Evolutionary conservation across 1,140 invertebrate genomes (phyloP), one percentile per base, ranked within the genome.

Genomic region (Chironomus tepperi): DNA sequence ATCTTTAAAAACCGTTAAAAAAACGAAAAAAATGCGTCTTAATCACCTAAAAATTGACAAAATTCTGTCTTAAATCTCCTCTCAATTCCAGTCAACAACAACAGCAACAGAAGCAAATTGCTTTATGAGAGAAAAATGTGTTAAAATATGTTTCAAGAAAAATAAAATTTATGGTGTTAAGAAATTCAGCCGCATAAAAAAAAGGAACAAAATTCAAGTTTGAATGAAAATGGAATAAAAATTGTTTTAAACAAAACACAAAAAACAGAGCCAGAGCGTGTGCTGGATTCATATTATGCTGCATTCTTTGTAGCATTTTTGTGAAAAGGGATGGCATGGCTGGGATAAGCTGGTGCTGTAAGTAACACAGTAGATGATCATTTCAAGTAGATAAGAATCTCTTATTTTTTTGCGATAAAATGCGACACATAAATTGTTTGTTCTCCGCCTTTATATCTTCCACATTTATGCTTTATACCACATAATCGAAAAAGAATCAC

Each of bases 111-210:
- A 10, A 70, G 65, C 65, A 70, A 70, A 18, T 70, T 70, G 65
- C 19, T 70, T 70, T 70, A 70, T 70, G n/a, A 9, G 2, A 70
- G n/a, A 70, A 70, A 70, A 70, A 70, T 70, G 65, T 70, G 65
- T 70, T 19, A 70, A 70, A 70, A 70, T 70, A 70, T 70, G 65
- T 18, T 70, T 18, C n/a, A 19, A 70, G 16, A 70, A 70, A 67
- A 70, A 70, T 70, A 70, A 70, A 70, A 70, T 70, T 70, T 70
- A 70, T 70, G 65, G 65, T 70, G 65, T 70, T 70, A 70, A 70
- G 7, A 70, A 18, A 18, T 21, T 21, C n/a, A 15, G 47, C 12
- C 47, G 12, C n/a, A 57, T 15, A 57, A 47, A 47, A 47, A 57
- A 57, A n/a, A 57, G 10, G 47, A n/a, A n/a, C 47, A 57, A 57